A percentile compares a stretch with the other conserved stretches of the same genome.
Conservation (phyloP, 2,113 vertebrate species). For the Macrotus californicus region DNA sequence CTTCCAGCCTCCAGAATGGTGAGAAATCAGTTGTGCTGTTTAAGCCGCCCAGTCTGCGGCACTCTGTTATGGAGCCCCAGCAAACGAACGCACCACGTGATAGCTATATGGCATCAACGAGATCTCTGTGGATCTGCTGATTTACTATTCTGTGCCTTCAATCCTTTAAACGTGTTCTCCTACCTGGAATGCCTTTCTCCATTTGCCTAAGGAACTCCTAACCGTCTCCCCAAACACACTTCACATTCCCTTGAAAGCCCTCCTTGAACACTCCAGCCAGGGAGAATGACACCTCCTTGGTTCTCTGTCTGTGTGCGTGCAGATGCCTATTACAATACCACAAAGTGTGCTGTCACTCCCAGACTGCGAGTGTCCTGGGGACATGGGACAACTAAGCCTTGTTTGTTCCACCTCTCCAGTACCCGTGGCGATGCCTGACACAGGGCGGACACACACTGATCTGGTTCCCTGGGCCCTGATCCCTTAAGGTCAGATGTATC, state of each 20-base stretch:
- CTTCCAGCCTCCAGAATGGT: background rate
- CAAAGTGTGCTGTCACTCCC: fast-evolving
- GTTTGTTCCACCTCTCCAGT: background rate
- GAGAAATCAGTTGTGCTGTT: background rate
- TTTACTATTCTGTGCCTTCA: background rate
- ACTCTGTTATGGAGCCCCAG: background rate
- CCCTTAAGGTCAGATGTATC: background rate
- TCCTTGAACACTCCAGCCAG: background rate
- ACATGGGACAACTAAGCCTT: background rate
- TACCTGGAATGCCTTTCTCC: background rate
- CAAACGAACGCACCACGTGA: background rate
- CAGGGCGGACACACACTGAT: background rate
- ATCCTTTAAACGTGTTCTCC: background rate
- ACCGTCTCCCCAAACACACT: background rate
- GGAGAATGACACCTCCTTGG: background rate
- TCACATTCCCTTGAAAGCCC: background rate
- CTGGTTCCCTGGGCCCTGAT: fast-evolving
- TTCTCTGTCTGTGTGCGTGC: background rate
- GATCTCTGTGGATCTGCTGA: background rate
- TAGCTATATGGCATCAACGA: background rate
- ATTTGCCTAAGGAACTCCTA: background rate
- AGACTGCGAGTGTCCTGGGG: background rate
- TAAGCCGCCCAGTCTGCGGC: background rate
- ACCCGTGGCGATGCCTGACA: background rate
- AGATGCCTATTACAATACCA: background rate